Base-by-base conservation (phyloP, 2,888 invertebrate species). In the Xestia rhomboidea region DNA sequence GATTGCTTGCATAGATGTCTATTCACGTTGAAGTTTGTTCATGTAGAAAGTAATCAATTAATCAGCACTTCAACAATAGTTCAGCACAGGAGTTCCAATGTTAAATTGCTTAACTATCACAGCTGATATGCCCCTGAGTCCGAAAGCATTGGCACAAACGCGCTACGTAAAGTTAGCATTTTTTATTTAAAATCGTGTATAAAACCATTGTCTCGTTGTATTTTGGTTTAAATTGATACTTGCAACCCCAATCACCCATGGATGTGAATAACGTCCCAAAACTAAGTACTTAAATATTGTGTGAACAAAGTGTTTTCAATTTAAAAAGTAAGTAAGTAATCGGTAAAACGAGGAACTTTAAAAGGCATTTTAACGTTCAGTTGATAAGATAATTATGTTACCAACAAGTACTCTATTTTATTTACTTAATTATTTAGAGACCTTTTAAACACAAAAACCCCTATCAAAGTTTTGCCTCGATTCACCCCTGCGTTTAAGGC, bases 41-140 rank as follows among this genome's bases (percentile, higher is more conserved):
- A 83, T 41, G 38, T 83, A 80, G 77, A 27, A 77, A 24, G 5
- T 67, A 68, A 49, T 38, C 38, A 8, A 34, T 34, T 13, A 70
- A 63, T 49, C 64, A 77, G 83, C 79, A 80, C 79, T 68, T 68
- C n/a, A 24, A 49, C 62, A 34, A 82, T 82, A 64, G 63, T 27
- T 30, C 41, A 64, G 68, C 76, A 82, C 76, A 11, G n/a, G 81
- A 73, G 57, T 75, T 46, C 18, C 30, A 30, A 34, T 75, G 46
- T 27, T 38, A 30, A 81, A 57, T 57, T 64, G 24, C n/a, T 73
- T 66, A 0, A 51, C 7, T 34, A 11, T 57, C 21, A 34, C 60
- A 62, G 30, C 46, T 46, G 18, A 21, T 62, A 27, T 15, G 15
- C 2, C 30, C 4, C 18, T 30, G 60, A 27, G 11, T 34, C 4